Percentiles rank a stretch among this genome's conserved stretches.
These are phyloP conservation scores for Plectropomus leopardus DNA, from an alignment of 2,113 vertebrate genomes.

Conservation along the genomic window DNA sequence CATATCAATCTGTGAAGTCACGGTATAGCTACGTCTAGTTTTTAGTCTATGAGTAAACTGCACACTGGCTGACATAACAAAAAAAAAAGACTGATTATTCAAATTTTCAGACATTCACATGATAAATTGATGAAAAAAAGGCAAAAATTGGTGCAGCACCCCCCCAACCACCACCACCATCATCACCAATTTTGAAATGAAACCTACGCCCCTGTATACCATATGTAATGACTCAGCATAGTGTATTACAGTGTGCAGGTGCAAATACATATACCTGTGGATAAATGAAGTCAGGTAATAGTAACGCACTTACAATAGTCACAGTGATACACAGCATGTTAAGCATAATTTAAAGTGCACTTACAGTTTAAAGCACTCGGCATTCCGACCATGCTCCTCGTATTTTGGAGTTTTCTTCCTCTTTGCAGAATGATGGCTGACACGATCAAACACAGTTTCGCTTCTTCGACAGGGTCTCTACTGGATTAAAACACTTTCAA, in stretches of 20 bases:
- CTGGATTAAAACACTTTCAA: neutral
- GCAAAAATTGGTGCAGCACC: too few species aligned
- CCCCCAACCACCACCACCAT: too few species aligned
- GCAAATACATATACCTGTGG: constrained; percentile 22
- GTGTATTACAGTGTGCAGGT: constrained; percentile 1
- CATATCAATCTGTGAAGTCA: too few species aligned
- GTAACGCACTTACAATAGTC: too few species aligned
- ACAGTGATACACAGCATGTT: neutral
- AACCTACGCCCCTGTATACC: too few species aligned
- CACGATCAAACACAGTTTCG: neutral
- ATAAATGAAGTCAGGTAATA: neutral
- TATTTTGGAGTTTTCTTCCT: constrained; percentile 14
- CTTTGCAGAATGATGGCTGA: constrained; percentile 4
- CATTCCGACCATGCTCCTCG: constrained; percentile 78
- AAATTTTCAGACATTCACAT: too few species aligned
- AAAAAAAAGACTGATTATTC: too few species aligned
- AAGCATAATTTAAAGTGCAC: constrained; percentile 38
- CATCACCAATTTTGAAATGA: too few species aligned
- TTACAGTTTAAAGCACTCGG: constrained; percentile 75
- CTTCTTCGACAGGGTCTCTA: neutral
- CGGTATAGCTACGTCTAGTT: too few species aligned
- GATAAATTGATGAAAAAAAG: too few species aligned
- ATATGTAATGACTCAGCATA: constrained; percentile 14
- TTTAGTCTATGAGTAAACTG: too few species aligned
- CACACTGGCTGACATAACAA: too few species aligned